Base-by-base conservation (phyloP, 2,888 invertebrate species). In the Tuberolachnus salignus region DNA sequence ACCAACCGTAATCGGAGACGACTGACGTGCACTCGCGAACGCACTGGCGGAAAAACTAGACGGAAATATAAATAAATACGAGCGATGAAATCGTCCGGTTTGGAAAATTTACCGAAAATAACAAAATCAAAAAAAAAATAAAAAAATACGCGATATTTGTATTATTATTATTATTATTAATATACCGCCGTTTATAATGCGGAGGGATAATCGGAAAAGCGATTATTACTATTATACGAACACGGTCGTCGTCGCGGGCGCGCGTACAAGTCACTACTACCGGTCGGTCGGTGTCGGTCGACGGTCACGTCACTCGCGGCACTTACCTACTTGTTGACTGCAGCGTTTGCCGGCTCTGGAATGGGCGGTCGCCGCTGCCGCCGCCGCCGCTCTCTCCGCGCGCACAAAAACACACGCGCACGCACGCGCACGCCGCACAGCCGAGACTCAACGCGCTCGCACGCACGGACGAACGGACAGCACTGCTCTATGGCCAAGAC, bases 281-380 rank as follows among this genome's bases (percentile, higher is more conserved):
- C 64, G 14, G n/a, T n/a, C n/a, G 63, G 42, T 6, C 19, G 42
- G n/a, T 34, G 59, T 23, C 70, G 69, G 69, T 21, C 19, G 70
- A 44, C 14, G 66, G 57, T 49, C 55, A 57, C 75, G 75, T 51
- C 75, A 23, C 67, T 51, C 75, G 44, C 67, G 67, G 55, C 75
- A 67, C 75, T n/a, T 75, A 75, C 75, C 75, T 75, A 75, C 75
- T 75, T 75, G 75, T 75, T 75, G 75, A 75, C 75, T 75, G 67
- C 34, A 3, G 34, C 67, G 74, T 75, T 57, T n/a, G 55, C 66
- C 64, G 55, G 55, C 64, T 73, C 59, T 73, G 72, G 72, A 63
- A 73, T 73, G 72, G 34, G 34, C 72, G 34, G 13, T 46, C 63
- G 55, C 64, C 67, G 59, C 42, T 19, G 67, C 70, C 42, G 16